Conservation (phyloP, 2,113 vertebrate species). For the Aepyceros melampus region DNA sequence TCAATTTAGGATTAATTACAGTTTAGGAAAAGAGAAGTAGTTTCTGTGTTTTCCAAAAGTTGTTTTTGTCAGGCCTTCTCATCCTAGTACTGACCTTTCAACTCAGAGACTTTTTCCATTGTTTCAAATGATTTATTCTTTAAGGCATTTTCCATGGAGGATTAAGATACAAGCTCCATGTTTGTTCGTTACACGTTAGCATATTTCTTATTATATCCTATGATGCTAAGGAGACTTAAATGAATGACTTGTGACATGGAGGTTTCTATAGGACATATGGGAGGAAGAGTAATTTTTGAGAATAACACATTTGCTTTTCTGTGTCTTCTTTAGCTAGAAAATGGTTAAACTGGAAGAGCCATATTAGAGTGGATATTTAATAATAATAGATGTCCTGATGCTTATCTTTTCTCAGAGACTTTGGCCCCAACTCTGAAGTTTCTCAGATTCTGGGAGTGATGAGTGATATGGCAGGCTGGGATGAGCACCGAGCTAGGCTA, state of each 20-base stretch:
- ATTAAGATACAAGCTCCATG: neutral
- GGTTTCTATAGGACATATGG: neutral
- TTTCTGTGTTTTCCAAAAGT: neutral
- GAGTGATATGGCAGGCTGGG: too few species aligned
- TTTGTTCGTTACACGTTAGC: neutral
- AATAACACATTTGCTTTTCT: neutral
- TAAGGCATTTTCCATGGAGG: neutral
- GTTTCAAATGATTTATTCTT: neutral
- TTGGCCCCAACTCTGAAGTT: neutral
- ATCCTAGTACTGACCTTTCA: neutral
- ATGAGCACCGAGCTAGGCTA: neutral
- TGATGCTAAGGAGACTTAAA: neutral
- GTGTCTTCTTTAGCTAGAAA: neutral
- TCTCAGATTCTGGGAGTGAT: neutral
- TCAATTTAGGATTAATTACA: neutral
- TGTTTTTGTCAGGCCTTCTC: neutral
- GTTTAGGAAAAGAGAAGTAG: neutral
- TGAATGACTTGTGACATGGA: neutral
- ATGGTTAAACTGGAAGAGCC: neutral
- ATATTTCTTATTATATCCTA: neutral
- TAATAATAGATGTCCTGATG: neutral
- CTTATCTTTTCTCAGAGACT: neutral
- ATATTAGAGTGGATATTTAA: neutral
- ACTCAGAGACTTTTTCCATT: neutral
- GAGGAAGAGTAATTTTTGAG: neutral